These are phyloP conservation scores for Brachyrhaphis roseni DNA, from an alignment of 2,797 vertebrate genomes.

Conservation along the genomic window DNA sequence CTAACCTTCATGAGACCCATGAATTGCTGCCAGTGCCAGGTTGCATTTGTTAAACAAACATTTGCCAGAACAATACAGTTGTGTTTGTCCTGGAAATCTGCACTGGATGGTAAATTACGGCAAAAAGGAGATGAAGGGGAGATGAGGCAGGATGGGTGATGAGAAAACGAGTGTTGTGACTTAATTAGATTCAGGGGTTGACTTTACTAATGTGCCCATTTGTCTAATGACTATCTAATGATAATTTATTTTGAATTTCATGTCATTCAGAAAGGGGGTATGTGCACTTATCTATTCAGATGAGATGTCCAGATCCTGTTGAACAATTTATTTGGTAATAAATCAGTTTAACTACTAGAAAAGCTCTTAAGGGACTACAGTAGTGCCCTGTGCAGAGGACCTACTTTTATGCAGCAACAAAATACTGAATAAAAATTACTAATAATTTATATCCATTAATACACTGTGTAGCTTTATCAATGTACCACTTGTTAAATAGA, in stretches of 20 bases:
- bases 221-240: conserved; percentile 18
- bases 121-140: conserved; percentile 6
- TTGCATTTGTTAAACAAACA: conserved; percentile 38
- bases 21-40: conserved; percentile 23
- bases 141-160: conserved; percentile 2
- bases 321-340: conserved; percentile 19
- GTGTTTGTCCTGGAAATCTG: conserved; percentile 52
- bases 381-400: conserved; percentile 16
- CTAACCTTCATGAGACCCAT: conserved; percentile 18
- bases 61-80: conserved; percentile 30
- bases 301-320: conserved; percentile 9
- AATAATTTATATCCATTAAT: not conserved
- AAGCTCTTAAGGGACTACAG: not conserved
- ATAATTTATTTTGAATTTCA: conserved; percentile 33
- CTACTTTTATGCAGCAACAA: not conserved
- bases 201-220: conserved; percentile 6
- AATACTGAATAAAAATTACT: not conserved
- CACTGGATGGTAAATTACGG: not conserved
- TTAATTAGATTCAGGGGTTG: conserved; percentile 31
- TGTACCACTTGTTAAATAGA: not conserved
- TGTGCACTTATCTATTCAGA: conserved; percentile 28
- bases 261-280: not conserved
- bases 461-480: not conserved
- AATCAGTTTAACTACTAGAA: conserved; percentile 12
- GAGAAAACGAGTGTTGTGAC: conserved; percentile 19